Evolutionary conservation across 2,113 vertebrate genomes (phyloP).

Genomic region (Solenodon paradoxus): DNA sequence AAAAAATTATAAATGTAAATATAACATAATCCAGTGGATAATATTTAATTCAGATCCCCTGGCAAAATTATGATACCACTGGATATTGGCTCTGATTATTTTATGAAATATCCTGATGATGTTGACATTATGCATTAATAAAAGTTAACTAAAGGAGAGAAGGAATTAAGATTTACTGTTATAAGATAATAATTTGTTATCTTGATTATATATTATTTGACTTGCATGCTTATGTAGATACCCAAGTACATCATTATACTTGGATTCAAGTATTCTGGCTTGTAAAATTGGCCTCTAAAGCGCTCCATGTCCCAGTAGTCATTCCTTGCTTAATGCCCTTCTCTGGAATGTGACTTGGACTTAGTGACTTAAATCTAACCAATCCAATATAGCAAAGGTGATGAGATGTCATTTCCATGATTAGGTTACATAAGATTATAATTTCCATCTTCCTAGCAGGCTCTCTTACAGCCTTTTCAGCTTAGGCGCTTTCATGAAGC

Average conservation of each 20-base stretch:
- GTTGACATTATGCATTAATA: neutral
- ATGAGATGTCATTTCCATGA: neutral
- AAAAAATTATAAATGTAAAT: slow-evolving; percentile 10
- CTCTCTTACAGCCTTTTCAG: neutral
- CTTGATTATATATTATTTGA: neutral
- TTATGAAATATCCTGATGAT: neutral
- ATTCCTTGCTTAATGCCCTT: neutral
- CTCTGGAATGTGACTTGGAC: neutral
- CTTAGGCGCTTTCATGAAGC: neutral
- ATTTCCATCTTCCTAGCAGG: neutral
- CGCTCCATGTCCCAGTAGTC: rapidly evolving
- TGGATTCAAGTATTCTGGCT: neutral
- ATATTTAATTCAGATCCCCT: neutral
- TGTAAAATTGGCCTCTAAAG: neutral
- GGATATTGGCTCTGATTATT: neutral
- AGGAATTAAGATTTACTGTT: neutral
- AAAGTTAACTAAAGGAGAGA: neutral
- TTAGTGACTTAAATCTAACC: neutral
- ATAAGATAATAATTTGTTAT: neutral
- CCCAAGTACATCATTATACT: neutral
- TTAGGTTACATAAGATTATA: neutral
- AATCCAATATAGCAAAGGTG: neutral
- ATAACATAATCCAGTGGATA: neutral
- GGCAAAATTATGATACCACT: neutral
- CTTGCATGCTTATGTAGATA: neutral